phyloP scores from a whole-genome alignment of 2,113 vertebrate species.

The Seriola quinqueradiata region DNA sequence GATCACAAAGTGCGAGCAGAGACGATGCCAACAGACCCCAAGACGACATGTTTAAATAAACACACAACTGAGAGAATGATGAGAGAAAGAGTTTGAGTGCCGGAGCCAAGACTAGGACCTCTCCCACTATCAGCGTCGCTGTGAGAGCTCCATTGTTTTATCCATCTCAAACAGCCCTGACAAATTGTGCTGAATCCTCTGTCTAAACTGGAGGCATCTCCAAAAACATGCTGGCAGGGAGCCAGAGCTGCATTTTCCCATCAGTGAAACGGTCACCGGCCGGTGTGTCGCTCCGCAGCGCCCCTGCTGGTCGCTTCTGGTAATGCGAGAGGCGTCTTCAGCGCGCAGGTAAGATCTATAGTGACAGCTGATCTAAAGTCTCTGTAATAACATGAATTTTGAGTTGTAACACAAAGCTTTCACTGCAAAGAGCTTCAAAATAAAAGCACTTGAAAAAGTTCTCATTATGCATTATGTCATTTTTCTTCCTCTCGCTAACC shows the following conservation, averaged over 20 bases:
- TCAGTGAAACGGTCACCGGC: conserved; percentile 7
- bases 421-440: background rate
- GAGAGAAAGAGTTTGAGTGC: conserved; percentile 11
- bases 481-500: background rate
- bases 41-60: conserved; percentile 59
- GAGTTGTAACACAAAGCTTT: background rate
- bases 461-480: conserved; percentile 34
- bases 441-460: conserved; percentile 22
- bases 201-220: conserved; percentile 59
- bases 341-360: background rate
- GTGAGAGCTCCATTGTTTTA: conserved; percentile 57
- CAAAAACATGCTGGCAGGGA: conserved; percentile 48
- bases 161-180: conserved; percentile 57
- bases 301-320: conserved; percentile 12
- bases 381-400: too few relatives aligned
- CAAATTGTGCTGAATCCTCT: conserved; percentile 63
- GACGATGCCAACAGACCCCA: conserved; percentile 12
- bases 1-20: conserved; percentile 13
- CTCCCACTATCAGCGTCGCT: conserved; percentile 45
- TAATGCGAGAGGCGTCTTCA: background rate
- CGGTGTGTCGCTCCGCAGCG: background rate
- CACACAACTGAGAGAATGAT: conserved; percentile 34
- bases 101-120: conserved; percentile 51
- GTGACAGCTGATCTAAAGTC: background rate
- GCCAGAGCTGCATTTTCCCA: conserved; percentile 65